Conservation (phyloP, 2,888 invertebrate genomes). For the Campoplex capitator region DNA sequence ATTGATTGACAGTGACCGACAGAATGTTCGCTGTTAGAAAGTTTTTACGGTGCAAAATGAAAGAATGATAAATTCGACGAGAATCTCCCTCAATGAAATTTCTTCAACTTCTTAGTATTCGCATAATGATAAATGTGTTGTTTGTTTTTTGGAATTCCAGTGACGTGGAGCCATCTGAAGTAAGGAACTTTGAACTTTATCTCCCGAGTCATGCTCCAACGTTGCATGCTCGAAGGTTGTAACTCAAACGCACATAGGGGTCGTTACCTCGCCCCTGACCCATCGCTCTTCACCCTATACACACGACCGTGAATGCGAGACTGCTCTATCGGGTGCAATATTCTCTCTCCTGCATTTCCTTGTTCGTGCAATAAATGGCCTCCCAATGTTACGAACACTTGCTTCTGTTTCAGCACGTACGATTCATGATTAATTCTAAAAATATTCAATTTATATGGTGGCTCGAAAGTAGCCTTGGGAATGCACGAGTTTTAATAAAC, state of each 20-base stretch:
- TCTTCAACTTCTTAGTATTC: background rate
- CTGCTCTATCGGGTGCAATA: slow-evolving; percentile 26
- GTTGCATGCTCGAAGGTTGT: slow-evolving; percentile 55
- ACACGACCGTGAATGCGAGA: slow-evolving; percentile 32
- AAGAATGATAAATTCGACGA: too few species aligned
- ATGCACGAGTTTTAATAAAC: background rate
- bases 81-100: background rate
- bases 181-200: slow-evolving; percentile 18
- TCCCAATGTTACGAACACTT: slow-evolving; percentile 1
- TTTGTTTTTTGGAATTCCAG: background rate
- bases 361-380: slow-evolving; percentile 32
- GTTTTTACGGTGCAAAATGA: too few species aligned
- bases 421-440: background rate
- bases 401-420: background rate
- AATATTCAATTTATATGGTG: background rate
- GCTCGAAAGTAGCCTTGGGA: background rate
- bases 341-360: slow-evolving; percentile 20
- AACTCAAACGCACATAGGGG: slow-evolving; percentile 56
- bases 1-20: too few species aligned
- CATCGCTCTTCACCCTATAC: slow-evolving; percentile 35
- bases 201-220: slow-evolving; percentile 43
- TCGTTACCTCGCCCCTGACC: slow-evolving; percentile 53
- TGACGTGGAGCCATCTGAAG: background rate
- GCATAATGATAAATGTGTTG: background rate
- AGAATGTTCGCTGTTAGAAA: too few species aligned